phyloP scores from a whole-genome alignment of 2,888 invertebrate species.

The Gymnosoma rotundatum region DNA sequence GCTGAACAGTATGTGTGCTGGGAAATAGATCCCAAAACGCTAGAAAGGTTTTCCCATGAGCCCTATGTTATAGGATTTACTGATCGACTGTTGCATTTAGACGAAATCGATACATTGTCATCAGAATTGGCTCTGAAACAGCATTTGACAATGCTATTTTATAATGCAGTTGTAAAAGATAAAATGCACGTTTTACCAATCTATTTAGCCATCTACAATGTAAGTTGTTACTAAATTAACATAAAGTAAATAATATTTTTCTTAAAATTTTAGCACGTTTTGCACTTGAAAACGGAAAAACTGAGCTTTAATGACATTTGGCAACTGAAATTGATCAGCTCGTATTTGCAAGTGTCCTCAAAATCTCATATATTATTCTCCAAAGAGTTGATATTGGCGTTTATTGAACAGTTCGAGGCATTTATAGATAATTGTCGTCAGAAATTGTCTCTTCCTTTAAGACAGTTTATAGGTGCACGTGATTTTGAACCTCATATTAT shows the following conservation, averaged over 20 bases:
- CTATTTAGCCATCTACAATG: conserved; percentile 88
- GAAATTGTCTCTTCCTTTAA: conserved; percentile 74
- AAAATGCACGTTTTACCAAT: conserved; percentile 89
- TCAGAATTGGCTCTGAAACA: conserved; percentile 83
- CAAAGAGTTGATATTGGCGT: conserved; percentile 79
- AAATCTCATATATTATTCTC: conserved; percentile 77
- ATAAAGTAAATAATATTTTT: neutral
- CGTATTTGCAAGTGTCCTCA: conserved; percentile 80
- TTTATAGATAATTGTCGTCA: conserved; percentile 75
- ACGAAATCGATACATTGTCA: conserved; percentile 76
- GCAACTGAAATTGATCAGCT: conserved; percentile 88
- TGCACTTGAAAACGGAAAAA: conserved; percentile 70
- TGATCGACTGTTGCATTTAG: conserved; percentile 85
- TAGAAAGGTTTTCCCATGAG: conserved; percentile 90
- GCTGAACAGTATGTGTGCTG: conserved; percentile 84
- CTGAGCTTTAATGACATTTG: conserved; percentile 84
- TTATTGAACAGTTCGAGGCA: conserved; percentile 77
- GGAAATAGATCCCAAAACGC: conserved; percentile 84
- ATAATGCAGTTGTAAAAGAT: conserved; percentile 91
- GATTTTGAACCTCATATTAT: conserved; percentile 75
- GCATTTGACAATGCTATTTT: conserved; percentile 86
- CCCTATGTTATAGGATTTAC: conserved; percentile 87
- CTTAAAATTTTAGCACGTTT: conserved; percentile 73
- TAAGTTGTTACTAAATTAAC: conserved; percentile 77
- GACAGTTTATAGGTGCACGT: conserved; percentile 76